These are phyloP conservation scores for Drosophila affinis DNA, from an alignment of 2,888 invertebrate genomes.

Conservation along the genomic window DNA sequence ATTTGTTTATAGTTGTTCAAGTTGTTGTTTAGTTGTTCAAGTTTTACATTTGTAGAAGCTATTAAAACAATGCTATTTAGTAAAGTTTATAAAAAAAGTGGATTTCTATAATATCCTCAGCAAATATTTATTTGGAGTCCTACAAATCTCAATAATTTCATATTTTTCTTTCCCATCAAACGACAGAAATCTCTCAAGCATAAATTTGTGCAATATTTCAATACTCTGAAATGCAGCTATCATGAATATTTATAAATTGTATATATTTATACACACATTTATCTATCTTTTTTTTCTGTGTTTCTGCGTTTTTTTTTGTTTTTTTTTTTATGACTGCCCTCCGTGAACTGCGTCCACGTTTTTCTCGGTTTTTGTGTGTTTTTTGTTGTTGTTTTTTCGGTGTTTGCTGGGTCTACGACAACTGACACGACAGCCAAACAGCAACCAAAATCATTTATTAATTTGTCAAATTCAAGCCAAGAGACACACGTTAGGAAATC, in stretches of 20 bases:
- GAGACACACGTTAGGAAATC: conserved; percentile 50
- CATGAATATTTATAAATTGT: conserved; percentile 42
- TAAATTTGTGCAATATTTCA: conserved; percentile 23
- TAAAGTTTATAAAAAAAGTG: neutral
- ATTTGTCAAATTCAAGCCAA: conserved; percentile 52
- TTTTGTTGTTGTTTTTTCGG: neutral
- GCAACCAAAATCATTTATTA: conserved; percentile 46
- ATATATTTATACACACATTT: conserved; percentile 21
- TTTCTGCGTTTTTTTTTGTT: conserved; percentile 18
- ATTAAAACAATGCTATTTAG: too few relatives aligned
- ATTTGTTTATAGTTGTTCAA: neutral
- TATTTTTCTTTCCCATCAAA: neutral
- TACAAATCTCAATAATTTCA: neutral
- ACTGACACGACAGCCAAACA: conserved; percentile 41
- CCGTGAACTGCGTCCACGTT: conserved; percentile 51
- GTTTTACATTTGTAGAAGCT: too few relatives aligned
- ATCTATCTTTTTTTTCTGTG: conserved; percentile 21
- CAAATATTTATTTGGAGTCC: too few relatives aligned
- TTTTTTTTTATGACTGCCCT: conserved; percentile 48
- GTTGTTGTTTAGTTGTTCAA: too few relatives aligned
- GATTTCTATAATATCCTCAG: neutral
- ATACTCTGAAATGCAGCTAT: conserved; percentile 12
- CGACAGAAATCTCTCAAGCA: neutral
- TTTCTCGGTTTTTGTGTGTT: neutral
- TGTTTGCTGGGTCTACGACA: conserved; percentile 18